Percentiles rank a stretch among this genome's conserved stretches.
phyloP scores from a whole-genome alignment of 1,140 invertebrate species.

The Drosophila sp. region DNA sequence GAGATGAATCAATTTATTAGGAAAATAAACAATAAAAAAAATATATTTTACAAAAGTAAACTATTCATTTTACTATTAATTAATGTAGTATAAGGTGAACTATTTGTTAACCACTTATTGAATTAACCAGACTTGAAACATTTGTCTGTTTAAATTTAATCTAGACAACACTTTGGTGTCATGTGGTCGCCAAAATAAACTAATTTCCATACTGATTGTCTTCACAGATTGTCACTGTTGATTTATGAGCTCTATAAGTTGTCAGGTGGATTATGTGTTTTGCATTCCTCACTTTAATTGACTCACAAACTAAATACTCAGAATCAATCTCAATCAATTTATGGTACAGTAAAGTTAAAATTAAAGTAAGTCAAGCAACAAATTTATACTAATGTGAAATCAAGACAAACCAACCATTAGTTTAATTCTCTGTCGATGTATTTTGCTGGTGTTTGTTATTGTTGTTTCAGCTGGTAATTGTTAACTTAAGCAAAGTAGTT shows the following conservation, averaged over 20 bases:
- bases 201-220: background rate
- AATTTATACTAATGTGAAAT: background rate
- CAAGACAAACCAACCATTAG: background rate
- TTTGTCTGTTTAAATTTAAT: too few relatives aligned
- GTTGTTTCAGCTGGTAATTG: constrained; percentile 23
- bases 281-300: constrained; percentile 11
- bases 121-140: too few relatives aligned
- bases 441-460: constrained; percentile 1
- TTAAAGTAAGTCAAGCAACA: constrained; percentile 5
- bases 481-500: constrained; percentile 29
- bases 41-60: too few relatives aligned
- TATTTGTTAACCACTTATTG: too few relatives aligned
- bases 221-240: background rate
- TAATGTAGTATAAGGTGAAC: too few relatives aligned
- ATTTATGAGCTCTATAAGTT: constrained; percentile 9
- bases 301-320: background rate
- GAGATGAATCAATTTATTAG: too few relatives aligned
- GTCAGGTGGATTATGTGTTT: background rate
- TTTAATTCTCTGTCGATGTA: background rate
- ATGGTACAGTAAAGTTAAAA: constrained; percentile 8
- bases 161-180: too few relatives aligned
- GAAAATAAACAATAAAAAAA: too few relatives aligned
- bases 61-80: too few relatives aligned
- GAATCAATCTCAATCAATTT: constrained; percentile 29
- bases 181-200: too few relatives aligned